Conservation (phyloP, 2,797 vertebrate genomes). For the Chiloscyllium punctatum region DNA sequence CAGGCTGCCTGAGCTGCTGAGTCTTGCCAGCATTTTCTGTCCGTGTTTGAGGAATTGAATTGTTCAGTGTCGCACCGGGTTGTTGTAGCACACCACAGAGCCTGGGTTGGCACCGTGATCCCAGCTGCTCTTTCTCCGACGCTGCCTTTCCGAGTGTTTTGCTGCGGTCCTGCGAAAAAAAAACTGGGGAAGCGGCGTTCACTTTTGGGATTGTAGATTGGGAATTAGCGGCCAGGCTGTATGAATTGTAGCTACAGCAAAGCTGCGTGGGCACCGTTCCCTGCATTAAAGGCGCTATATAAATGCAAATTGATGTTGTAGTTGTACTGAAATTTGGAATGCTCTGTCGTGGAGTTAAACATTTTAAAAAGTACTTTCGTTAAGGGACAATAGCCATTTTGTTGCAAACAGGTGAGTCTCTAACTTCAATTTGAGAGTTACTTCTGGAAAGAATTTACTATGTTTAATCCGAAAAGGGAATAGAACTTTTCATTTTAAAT, state of each 20-base stretch:
- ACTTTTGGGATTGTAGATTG: not conserved
- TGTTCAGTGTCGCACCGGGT: not conserved
- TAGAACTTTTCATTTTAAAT: no score
- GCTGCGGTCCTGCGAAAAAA: no score
- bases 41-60: not conserved
- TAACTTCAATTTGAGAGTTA: not conserved
- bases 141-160: not conserved
- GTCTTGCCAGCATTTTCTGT: not conserved
- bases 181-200: not conserved
- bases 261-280: not conserved
- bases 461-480: not conserved
- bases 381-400: not conserved
- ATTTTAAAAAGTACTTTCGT: not conserved
- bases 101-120: not conserved
- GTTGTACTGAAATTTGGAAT: not conserved
- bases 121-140: not conserved
- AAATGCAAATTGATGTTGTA: not conserved
- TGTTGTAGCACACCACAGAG: not conserved
- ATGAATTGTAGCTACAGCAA: not conserved
- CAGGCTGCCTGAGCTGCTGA: not conserved
- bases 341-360: not conserved
- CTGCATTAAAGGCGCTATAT: not conserved
- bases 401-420: not conserved
- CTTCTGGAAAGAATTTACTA: not conserved
- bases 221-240: not conserved